Evolutionary conservation across 2,888 invertebrate species (phyloP), one percentile per base, ranked within the genome.

Genomic region (Lapara coniferarum): DNA sequence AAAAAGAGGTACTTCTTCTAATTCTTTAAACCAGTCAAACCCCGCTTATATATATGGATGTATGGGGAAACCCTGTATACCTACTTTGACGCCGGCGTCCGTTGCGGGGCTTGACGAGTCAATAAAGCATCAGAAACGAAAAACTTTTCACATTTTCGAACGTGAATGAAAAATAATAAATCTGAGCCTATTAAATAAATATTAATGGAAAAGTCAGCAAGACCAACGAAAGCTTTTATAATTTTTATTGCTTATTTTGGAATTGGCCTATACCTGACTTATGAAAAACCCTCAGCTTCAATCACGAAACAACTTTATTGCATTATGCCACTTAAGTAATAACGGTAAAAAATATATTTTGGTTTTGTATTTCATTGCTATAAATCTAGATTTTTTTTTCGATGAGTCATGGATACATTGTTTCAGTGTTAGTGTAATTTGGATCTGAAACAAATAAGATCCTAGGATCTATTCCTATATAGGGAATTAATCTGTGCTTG

Each of bases 321-420:
- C 71, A 75, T 74, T 72, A 72, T 30, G 69, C 57, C 30, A 51
- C 30, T 69, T 77, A 56, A 56, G 56, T 63, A 49, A 49, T 59
- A 46, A 49, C 19, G 46, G 2, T 19, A 10, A 19, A 55, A 19
- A 37, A 57, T 51, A 57, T 57, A 57, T 37, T 57, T 55, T 19
- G 16, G 16, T 19, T 10, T 55, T 55, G 8, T 4, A 12, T 19
- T 8, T 55, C 19, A 10, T 19, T 10, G 7, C 3, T 4, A 10
- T 19, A 4, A 19, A 7, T 52, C 2, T 7, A 52, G 52, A n/a
- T n/a, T 37, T 37, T 0, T 0, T 37, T 37, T 37, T 37, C 37
- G 37, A 2, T 37, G 37, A 37, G 8, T 2, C 8, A 37, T 37
- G 37, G 37, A 37, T 37, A 37, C 8, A 37, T 37, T 37, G 4